Evolutionary conservation across 2,797 vertebrate genomes (phyloP), one percentile per base, ranked within the genome.

Genomic region (Danionella dracula): DNA sequence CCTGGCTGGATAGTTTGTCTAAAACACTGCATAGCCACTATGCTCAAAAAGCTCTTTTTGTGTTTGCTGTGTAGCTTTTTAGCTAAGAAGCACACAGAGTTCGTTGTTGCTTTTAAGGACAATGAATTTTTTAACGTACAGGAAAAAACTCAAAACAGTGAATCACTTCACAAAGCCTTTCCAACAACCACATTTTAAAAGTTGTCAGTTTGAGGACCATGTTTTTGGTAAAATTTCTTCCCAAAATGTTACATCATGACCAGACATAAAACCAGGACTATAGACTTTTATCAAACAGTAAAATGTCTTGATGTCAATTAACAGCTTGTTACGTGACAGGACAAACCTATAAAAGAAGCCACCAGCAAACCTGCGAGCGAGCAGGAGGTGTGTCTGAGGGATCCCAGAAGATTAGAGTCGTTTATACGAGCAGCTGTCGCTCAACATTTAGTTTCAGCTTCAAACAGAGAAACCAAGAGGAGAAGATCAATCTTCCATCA

Each of bases 371-470:
- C 46, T 8, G 23, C 42, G 40, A 57, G 29, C 31, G 16, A 46
- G 54, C 7, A 65, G 23, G 34, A 32, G 64, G 64, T 23, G 64
- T 57, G 53, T 56, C 64, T 66, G 16, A 20, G 42, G 5, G 32
- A 20, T 8, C 55, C 20, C 37, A 8, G 20, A 10, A 27, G 11
- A 46, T 41, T 46, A 48, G 32, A 42, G 32, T 29, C 8, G 11
- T 20, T 31, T 57, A 40, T 15, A 2, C 48, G 16, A 20, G 64
- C 42, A 40, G 32, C 4, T 38, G 17, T 31, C 4, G 3, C 40
- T 35, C 34, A 55, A 46, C 1, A 20, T 27, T 16, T 12, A 35
- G 50, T 20, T 44, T 37, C 23, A 38, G 32, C 27, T 54, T 20
- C 8, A 42, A 15, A 13, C 27, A 63, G 9, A 9, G 20, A 16